Conservation (phyloP, 2,888 invertebrate genomes). For the Mythimna pallens region DNA sequence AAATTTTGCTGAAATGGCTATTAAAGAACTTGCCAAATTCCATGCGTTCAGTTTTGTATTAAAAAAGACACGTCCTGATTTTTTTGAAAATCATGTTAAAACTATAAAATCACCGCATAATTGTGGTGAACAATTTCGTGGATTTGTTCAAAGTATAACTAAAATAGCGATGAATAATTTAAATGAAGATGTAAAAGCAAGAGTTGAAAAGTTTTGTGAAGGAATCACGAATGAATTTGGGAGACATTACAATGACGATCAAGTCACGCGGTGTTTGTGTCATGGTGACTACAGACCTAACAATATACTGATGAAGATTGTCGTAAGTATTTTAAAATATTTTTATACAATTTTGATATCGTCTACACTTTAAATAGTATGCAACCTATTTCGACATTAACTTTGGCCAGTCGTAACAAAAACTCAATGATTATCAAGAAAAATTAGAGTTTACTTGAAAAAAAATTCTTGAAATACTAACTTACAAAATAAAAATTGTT, state of each 20-base stretch:
- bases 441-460: no score
- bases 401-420: background rate
- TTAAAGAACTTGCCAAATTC: constrained; percentile 78
- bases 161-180: constrained; percentile 60
- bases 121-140: constrained; percentile 67
- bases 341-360: background rate
- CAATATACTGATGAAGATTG: constrained; percentile 76
- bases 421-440: no score
- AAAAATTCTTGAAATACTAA: no score
- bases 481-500: no score
- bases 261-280: constrained; percentile 68
- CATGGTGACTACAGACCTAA: constrained; percentile 82
- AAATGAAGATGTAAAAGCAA: constrained; percentile 62
- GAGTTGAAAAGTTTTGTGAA: constrained; percentile 59
- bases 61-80: constrained; percentile 69
- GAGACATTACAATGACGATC: constrained; percentile 63
- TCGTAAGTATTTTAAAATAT: constrained; percentile 69
- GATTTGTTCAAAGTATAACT: constrained; percentile 58
- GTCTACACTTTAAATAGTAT: no score
- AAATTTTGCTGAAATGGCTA: constrained; percentile 72
- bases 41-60: constrained; percentile 76
- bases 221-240: constrained; percentile 61
- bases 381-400: background rate
- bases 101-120: constrained; percentile 51
- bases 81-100: constrained; percentile 70